Percentiles rank a stretch among this genome's conserved stretches.
Conservation (phyloP, 2,113 vertebrate genomes). For the Bucco capensis region DNA sequence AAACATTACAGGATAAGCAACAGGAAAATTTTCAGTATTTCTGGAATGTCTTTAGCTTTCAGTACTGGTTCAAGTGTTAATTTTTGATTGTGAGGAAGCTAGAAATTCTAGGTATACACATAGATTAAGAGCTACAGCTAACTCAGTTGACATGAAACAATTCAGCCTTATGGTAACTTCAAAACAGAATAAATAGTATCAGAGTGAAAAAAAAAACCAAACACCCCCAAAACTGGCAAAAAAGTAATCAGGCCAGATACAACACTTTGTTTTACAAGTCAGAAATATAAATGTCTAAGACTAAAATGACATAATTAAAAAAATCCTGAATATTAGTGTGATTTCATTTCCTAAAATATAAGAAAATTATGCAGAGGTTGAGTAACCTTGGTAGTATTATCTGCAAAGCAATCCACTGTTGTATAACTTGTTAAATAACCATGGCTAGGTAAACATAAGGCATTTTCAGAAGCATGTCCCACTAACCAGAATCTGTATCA, state of each 20-base stretch:
- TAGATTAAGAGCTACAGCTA: background rate
- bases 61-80: background rate
- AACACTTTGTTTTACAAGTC: background rate
- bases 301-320: background rate
- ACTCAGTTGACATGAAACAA: background rate
- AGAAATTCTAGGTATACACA: background rate
- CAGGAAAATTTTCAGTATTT: background rate
- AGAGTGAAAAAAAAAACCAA: background rate
- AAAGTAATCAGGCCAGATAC: background rate
- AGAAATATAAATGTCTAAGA: background rate
- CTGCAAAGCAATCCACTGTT: background rate
- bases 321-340: background rate
- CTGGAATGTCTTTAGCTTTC: background rate
- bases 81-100: background rate
- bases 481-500: background rate
- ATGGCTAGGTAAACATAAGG: background rate
- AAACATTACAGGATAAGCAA: background rate
- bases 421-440: background rate
- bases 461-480: background rate
- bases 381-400: background rate
- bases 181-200: background rate
- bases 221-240: background rate
- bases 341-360: background rate
- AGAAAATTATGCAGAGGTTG: background rate
- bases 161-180: background rate